A percentile compares a stretch with the other conserved stretches of the same genome.
These are phyloP conservation scores for Vidua macroura DNA, from an alignment of 2,113 vertebrate genomes.

Conservation along the genomic window DNA sequence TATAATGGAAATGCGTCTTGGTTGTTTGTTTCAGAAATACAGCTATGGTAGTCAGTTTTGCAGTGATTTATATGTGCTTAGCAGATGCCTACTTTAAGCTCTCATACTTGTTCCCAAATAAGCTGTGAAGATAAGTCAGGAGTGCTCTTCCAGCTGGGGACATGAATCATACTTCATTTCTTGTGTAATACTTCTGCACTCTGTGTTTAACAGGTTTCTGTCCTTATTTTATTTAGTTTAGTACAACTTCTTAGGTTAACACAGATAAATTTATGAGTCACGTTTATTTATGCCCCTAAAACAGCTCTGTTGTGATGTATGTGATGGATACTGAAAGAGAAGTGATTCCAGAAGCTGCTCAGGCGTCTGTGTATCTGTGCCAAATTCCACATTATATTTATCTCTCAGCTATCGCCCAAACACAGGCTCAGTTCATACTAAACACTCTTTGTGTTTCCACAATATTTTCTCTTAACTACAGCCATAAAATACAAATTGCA, in stretches of 20 bases:
- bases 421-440: slow-evolving; percentile 59
- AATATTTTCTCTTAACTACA: slow-evolving; percentile 42
- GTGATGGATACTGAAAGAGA: slow-evolving; percentile 59
- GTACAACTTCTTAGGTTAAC: slow-evolving; percentile 63
- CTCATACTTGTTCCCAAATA: neutral
- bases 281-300: slow-evolving; percentile 65
- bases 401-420: slow-evolving; percentile 68
- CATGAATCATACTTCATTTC: slow-evolving; percentile 38
- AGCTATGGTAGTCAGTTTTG: neutral
- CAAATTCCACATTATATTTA: slow-evolving; percentile 70
- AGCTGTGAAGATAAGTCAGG: neutral
- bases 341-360: slow-evolving; percentile 55
- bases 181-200: slow-evolving; percentile 8
- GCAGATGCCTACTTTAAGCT: neutral
- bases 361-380: slow-evolving; percentile 31
- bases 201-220: slow-evolving; percentile 54
- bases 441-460: slow-evolving; percentile 30
- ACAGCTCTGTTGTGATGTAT: slow-evolving; percentile 46
- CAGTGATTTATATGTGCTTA: slow-evolving; percentile 1
- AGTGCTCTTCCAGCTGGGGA: neutral
- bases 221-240: slow-evolving; percentile 63
- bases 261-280: slow-evolving; percentile 64
- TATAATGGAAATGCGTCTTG: neutral
- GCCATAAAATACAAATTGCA: slow-evolving; percentile 51
- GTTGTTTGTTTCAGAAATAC: neutral